A percentile compares a stretch with the other conserved stretches of the same genome.
These are phyloP conservation scores for Dinomys branickii DNA, from an alignment of 2,113 vertebrate species.

Conservation along the genomic window DNA sequence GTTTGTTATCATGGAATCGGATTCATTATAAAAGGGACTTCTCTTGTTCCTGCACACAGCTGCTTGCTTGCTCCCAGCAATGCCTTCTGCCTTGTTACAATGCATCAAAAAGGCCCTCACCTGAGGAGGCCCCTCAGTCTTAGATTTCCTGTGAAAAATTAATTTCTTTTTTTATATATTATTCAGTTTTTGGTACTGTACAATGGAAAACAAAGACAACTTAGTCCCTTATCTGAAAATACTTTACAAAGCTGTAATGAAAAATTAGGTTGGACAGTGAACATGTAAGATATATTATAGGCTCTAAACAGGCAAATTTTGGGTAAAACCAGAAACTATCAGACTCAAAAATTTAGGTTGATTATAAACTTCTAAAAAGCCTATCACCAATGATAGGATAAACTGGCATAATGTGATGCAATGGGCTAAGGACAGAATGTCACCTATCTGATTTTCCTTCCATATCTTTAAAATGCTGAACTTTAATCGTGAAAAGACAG, in stretches of 20 bases:
- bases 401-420: neutral
- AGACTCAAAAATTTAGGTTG: neutral
- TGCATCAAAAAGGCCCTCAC: neutral
- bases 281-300: neutral
- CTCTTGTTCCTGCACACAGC: neutral
- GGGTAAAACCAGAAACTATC: neutral
- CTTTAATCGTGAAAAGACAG: neutral
- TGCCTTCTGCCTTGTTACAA: neutral
- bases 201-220: neutral
- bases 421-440: neutral
- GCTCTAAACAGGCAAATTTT: neutral
- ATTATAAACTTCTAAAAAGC: neutral
- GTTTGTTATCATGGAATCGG: fast-evolving
- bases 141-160: neutral
- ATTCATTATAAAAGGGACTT: neutral
- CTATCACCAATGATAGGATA: neutral
- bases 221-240: neutral
- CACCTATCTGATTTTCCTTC: neutral
- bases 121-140: neutral
- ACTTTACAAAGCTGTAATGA: neutral
- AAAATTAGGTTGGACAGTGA: neutral
- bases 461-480: neutral
- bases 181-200: neutral
- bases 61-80: neutral
- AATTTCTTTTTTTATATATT: neutral